Evolutionary conservation across 1,140 invertebrate genomes (phyloP).

Genomic region (Lanistes nyassanus): DNA sequence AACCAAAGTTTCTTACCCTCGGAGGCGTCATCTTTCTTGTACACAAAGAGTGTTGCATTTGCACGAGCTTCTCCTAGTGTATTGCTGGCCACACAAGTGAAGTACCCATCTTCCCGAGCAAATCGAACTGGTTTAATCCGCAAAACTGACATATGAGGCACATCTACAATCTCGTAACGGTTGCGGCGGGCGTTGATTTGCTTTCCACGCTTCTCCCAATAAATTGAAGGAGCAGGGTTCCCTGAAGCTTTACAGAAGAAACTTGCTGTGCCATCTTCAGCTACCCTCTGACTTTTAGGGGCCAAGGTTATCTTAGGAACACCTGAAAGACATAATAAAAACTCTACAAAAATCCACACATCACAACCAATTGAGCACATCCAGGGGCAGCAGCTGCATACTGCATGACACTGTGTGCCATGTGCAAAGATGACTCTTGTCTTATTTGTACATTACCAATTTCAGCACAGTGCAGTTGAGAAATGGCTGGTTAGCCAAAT

Average conservation of each 20-base stretch:
- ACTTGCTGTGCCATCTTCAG: slow-evolving; percentile 88
- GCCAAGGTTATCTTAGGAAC: slow-evolving; percentile 54
- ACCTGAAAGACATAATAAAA: slow-evolving; percentile 36
- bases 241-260: slow-evolving; percentile 95
- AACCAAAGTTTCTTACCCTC: slow-evolving; percentile 22
- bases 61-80: slow-evolving; percentile 85
- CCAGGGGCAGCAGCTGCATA: too few species aligned
- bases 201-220: slow-evolving; percentile 92
- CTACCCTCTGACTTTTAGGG: slow-evolving; percentile 72
- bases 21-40: slow-evolving; percentile 61
- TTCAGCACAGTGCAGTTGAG: too few species aligned
- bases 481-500: too few species aligned
- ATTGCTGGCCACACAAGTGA: slow-evolving; percentile 59
- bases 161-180: slow-evolving; percentile 64
- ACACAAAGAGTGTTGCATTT: slow-evolving; percentile 85
- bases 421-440: too few species aligned
- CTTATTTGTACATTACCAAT: too few species aligned
- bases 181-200: slow-evolving; percentile 75
- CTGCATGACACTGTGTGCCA: too few species aligned
- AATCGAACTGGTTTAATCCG: slow-evolving; percentile 90
- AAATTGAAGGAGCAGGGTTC: slow-evolving; percentile 85
- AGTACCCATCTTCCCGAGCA: slow-evolving; percentile 80
- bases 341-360: too few species aligned
- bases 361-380: too few species aligned
- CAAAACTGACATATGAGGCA: slow-evolving; percentile 82